These are phyloP conservation scores for Sycophaga agraensis DNA, from an alignment of 1,140 invertebrate species.

Conservation along the genomic window DNA sequence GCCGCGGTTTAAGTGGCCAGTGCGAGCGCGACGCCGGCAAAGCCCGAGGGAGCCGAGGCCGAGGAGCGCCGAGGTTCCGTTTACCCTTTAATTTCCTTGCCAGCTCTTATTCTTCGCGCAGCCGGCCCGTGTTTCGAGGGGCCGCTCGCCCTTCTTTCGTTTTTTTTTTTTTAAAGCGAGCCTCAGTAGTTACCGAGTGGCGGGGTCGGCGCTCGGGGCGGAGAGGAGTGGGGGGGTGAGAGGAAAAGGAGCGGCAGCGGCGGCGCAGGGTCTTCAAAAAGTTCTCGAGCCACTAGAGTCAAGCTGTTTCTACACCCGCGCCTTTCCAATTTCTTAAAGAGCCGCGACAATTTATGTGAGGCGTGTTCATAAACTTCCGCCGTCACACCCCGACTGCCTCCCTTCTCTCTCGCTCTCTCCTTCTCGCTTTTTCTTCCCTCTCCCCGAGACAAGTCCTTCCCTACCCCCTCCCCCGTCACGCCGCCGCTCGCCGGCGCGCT, in stretches of 20 bases:
- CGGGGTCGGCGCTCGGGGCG: too few species aligned
- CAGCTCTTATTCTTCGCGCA: too few species aligned
- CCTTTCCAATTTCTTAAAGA: constrained; percentile 60
- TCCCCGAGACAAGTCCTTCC: constrained; percentile 3
- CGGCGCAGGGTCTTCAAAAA: constrained; percentile 49
- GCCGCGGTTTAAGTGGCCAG: too few species aligned
- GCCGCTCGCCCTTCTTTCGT: background rate
- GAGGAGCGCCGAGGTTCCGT: too few species aligned
- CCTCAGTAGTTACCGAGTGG: constrained; percentile 11
- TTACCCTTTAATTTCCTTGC: too few species aligned
- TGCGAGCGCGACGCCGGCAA: too few species aligned
- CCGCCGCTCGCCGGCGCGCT: too few species aligned
- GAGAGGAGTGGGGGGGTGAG: too few species aligned
- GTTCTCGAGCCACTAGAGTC: constrained; percentile 52
- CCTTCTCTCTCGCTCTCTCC: constrained; percentile 25
- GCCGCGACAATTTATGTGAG: constrained; percentile 60
- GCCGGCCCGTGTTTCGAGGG: too few species aligned
- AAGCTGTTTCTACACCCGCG: constrained; percentile 55
- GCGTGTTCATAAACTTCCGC: constrained; percentile 58
- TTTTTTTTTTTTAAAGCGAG: constrained; percentile 15
- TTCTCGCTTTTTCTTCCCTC: constrained; percentile 8
- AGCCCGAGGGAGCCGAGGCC: too few species aligned
- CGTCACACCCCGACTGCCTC: constrained; percentile 33
- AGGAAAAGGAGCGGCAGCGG: background rate
- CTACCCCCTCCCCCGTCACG: constrained; percentile 14